A percentile compares a stretch with the other conserved stretches of the same genome.
These are phyloP conservation scores for Ceraclea dissimilis DNA, from an alignment of 2,888 invertebrate species.

Conservation along the genomic window DNA sequence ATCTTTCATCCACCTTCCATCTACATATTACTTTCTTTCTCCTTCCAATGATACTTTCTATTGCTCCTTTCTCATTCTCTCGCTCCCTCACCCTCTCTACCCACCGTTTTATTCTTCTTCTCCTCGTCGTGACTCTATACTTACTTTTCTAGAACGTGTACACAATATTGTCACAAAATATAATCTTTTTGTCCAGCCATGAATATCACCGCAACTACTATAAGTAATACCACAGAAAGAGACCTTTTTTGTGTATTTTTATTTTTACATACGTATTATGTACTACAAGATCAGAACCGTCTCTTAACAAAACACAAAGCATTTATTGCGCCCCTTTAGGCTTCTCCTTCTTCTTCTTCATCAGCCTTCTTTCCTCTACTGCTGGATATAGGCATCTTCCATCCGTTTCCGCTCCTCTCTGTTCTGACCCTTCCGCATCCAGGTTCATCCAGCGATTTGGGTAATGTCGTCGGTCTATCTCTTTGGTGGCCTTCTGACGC, in stretches of 20 bases:
- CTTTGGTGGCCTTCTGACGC: no score
- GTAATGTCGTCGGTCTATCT: no score
- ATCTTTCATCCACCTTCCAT: not conserved
- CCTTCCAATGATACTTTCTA: not conserved
- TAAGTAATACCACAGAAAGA: not conserved
- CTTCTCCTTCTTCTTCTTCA: no score
- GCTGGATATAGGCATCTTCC: no score
- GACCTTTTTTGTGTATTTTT: not conserved
- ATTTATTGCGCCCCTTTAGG: no score
- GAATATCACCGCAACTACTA: constrained; percentile 13
- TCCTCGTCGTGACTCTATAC: constrained; percentile 6
- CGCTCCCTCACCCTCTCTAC: not conserved
- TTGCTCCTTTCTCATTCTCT: not conserved
- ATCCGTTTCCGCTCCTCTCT: no score
- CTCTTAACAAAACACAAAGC: no score
- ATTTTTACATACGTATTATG: not conserved
- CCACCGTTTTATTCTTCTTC: not conserved
- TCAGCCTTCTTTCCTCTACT: no score
- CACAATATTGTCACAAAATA: constrained; percentile 27
- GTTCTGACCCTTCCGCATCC: no score
- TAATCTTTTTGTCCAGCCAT: constrained; percentile 25
- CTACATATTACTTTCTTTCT: not conserved
- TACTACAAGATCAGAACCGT: not conserved
- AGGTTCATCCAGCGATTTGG: no score
- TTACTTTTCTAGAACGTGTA: constrained; percentile 22